Evolutionary conservation across 2,113 vertebrate species (phyloP).

Genomic region (Microtus richardsoni): DNA sequence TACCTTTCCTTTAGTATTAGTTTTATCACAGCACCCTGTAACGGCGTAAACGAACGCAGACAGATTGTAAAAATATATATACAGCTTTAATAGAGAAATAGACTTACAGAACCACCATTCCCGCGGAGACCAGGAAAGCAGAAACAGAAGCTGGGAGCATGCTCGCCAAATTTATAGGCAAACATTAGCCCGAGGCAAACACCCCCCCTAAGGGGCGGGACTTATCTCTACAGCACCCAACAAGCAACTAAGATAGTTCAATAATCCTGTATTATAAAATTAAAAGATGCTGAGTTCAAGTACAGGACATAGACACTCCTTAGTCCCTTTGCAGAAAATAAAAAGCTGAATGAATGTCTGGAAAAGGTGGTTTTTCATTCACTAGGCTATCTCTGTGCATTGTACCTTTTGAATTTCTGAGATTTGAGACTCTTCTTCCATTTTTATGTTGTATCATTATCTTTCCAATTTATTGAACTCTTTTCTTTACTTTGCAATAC

Average conservation of each 20-base stretch:
- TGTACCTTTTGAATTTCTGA: neutral
- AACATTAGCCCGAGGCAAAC: too few species aligned
- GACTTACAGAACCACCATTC: too few species aligned
- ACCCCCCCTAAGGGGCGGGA: too few species aligned
- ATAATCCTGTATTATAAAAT: neutral
- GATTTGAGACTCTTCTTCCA: neutral
- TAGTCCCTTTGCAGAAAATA: neutral
- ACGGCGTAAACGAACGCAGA: too few species aligned
- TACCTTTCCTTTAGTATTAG: neutral
- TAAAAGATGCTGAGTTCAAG: too few species aligned
- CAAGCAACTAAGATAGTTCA: neutral
- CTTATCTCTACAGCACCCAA: neutral
- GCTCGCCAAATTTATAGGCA: too few species aligned
- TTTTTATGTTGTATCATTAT: neutral
- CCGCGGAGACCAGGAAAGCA: too few species aligned
- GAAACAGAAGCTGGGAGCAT: too few species aligned
- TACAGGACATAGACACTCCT: accelerated
- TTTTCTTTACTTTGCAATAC: neutral
- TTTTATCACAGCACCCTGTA: neutral
- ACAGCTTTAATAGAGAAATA: too few species aligned
- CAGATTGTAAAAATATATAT: too few species aligned
- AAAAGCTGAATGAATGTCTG: too few species aligned
- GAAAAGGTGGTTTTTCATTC: neutral
- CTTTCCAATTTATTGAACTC: neutral
- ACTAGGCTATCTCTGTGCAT: neutral